Base-by-base conservation (phyloP, 2,888 invertebrate species). In the Vannuccia rotundouncinata region DNA sequence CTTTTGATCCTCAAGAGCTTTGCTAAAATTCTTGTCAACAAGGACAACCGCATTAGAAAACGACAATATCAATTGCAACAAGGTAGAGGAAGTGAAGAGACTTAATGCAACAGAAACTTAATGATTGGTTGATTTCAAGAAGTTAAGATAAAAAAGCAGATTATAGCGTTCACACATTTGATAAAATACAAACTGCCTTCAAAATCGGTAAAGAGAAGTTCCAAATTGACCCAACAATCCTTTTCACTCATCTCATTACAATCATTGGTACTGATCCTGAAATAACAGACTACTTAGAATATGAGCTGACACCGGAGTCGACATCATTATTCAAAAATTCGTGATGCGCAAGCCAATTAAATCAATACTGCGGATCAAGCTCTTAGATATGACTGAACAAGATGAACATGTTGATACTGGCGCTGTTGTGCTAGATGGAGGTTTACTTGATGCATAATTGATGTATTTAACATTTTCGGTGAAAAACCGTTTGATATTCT, bases 291-390 rank as follows among this genome's bases (percentile, higher is more conserved):
- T 2, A 75, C 75, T 75, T 75, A 27, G 29, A 75, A 31, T 75
- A 75, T 75, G 75, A 75, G 31, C 75, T 75, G 29, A 75, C 75
- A 31, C 29, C 75, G 22, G 75, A 75, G 31, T 29, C 29, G 2
- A 75, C 75, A 75, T 75, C 5, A 31, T 30, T 75, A 29, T 25
- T 75, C 28, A 75, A 75, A 22, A 2, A 75, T 75, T 29, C 29
- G 28, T 75, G 75, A 75, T 75, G 75, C 75, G 75, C 75, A 25
- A 75, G 75, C 5, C 66, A 66, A 66, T 66, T 2, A 66, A 66
- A 66, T 75, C 75, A 75, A 29, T 27, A 17, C 22, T 75, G 75
- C 2, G 75, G 31, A 75, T 27, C 31, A 75, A 31, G 29, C 29
- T 75, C 29, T 30, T 75, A 29, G 75, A 75, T 27, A 66, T 66